Evolutionary conservation across 2,888 invertebrate species (phyloP).

Genomic region (Melinaea marsaeus): DNA sequence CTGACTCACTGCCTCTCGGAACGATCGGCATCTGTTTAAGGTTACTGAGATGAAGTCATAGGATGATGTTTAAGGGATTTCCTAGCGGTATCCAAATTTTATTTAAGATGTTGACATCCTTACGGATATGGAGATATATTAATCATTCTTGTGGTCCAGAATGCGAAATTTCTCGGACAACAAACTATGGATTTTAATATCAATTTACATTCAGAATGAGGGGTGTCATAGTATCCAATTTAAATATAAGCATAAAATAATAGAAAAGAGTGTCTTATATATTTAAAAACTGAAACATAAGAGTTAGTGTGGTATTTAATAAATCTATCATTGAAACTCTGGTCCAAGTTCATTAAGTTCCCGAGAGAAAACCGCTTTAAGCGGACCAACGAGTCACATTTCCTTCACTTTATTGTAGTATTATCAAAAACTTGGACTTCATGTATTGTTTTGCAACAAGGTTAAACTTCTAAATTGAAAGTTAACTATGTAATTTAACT

Average conservation of each 20-base stretch:
- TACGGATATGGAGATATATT: constrained; percentile 27
- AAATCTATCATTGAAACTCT: constrained; percentile 19
- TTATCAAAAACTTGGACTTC: constrained; percentile 28
- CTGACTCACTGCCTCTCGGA: no score
- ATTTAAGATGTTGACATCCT: constrained; percentile 31
- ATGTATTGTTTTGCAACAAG: constrained; percentile 18
- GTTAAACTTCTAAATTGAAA: neutral
- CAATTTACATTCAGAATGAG: neutral
- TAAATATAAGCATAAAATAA: neutral
- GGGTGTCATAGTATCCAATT: neutral
- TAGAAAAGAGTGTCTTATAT: neutral
- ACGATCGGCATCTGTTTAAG: constrained; percentile 12
- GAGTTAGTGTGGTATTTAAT: constrained; percentile 6
- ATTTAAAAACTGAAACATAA: neutral
- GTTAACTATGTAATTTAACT: neutral
- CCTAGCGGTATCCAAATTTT: constrained; percentile 25
- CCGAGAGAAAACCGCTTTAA: constrained; percentile 10
- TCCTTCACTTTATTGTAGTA: constrained; percentile 21
- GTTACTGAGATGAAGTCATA: constrained; percentile 30
- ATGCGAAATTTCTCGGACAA: constrained; percentile 6
- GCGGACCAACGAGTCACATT: constrained; percentile 25
- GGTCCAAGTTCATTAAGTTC: constrained; percentile 17
- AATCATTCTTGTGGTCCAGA: constrained; percentile 15
- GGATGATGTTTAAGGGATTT: constrained; percentile 24
- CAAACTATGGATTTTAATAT: no score